Evolutionary conservation across 1,140 invertebrate genomes (phyloP).

Genomic region (Drosophila micromelanica): DNA sequence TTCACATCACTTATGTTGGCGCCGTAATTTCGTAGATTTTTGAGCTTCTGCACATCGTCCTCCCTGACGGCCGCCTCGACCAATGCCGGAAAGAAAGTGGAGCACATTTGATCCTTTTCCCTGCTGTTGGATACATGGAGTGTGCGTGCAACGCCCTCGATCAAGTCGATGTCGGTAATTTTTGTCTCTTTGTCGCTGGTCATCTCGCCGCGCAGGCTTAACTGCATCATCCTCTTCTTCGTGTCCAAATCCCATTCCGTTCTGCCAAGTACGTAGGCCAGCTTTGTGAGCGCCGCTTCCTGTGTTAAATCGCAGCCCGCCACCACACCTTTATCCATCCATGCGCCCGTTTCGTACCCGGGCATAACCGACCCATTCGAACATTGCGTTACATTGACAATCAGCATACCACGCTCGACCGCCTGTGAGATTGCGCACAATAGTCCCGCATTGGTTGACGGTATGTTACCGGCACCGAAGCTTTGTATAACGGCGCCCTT

Average conservation of each 20-base stretch:
- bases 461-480: slow-evolving; percentile 96
- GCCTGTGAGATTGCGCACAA: slow-evolving; percentile 90
- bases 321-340: slow-evolving; percentile 89
- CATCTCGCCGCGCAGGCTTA: slow-evolving; percentile 88
- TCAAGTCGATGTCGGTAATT: slow-evolving; percentile 84
- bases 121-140: slow-evolving; percentile 88
- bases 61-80: slow-evolving; percentile 89
- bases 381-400: slow-evolving; percentile 97
- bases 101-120: slow-evolving; percentile 89
- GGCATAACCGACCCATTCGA: slow-evolving; percentile 89
- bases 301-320: slow-evolving; percentile 97
- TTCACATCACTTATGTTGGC: slow-evolving; percentile 90
- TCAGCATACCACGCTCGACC: slow-evolving; percentile 91
- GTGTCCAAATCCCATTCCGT: slow-evolving; percentile 89
- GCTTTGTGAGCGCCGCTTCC: slow-evolving; percentile 96
- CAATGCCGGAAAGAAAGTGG: slow-evolving; percentile 91
- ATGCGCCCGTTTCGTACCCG: slow-evolving; percentile 91
- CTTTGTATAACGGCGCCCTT: slow-evolving; percentile 95
- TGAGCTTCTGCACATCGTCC: slow-evolving; percentile 86
- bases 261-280: slow-evolving; percentile 95
- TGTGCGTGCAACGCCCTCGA: slow-evolving; percentile 88
- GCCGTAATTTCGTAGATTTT: slow-evolving; percentile 85
- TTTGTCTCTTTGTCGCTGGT: slow-evolving; percentile 82
- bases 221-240: slow-evolving; percentile 92
- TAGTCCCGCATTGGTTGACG: slow-evolving; percentile 91